phyloP scores from a whole-genome alignment of 2,113 vertebrate genomes.

The Vulpes ferrilata region DNA sequence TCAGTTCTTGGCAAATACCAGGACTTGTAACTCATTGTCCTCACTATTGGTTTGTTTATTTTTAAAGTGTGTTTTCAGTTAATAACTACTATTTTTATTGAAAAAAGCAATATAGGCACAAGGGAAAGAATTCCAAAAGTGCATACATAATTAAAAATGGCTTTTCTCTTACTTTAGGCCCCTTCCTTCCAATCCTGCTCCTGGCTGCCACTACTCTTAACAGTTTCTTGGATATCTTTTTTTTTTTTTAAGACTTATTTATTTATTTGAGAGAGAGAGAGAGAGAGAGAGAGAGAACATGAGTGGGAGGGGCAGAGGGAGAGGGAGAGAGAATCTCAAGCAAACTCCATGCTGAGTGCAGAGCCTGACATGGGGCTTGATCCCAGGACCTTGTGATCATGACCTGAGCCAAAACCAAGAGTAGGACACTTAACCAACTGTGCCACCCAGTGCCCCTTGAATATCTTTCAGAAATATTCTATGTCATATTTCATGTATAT shows the following conservation, averaged over 20 bases:
- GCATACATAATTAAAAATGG: slow-evolving; percentile 15
- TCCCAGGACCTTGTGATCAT: neutral
- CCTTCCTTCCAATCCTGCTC: neutral
- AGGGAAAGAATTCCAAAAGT: slow-evolving; percentile 24
- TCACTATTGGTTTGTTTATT: slow-evolving; percentile 17
- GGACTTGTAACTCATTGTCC: slow-evolving; percentile 14
- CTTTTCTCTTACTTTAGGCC: neutral
- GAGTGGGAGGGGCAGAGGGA: neutral
- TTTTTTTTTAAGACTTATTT: neutral
- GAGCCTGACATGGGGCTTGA: neutral
- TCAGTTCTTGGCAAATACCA: slow-evolving; percentile 34
- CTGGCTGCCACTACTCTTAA: neutral
- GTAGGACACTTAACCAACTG: neutral
- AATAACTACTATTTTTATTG: slow-evolving; percentile 11
- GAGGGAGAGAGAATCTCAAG: neutral
- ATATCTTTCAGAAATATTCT: neutral
- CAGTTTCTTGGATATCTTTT: neutral
- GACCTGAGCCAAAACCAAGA: neutral
- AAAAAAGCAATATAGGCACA: neutral
- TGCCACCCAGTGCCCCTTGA: neutral
- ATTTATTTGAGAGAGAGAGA: neutral
- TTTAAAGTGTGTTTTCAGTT: slow-evolving; percentile 24
- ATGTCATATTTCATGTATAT: neutral
- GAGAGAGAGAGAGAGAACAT: neutral
- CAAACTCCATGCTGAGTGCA: neutral